A percentile compares a stretch with the other conserved stretches of the same genome.
Evolutionary conservation across 2,113 vertebrate genomes (phyloP).

Genomic region (Trichechus manatus): DNA sequence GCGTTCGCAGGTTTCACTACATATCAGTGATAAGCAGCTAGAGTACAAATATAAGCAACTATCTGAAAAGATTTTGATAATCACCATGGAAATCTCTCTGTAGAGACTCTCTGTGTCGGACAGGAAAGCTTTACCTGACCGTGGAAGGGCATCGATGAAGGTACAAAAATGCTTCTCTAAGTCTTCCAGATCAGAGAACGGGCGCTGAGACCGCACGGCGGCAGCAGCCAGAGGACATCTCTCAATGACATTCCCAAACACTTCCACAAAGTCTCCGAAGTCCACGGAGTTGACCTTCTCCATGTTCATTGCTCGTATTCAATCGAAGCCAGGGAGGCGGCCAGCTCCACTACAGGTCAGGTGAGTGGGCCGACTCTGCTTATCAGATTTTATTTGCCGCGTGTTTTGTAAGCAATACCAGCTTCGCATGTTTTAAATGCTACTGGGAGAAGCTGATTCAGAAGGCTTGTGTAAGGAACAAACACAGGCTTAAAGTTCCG

Average conservation of each 20-base stretch:
- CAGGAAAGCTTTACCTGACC: conserved; percentile 85
- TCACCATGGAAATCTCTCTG: background rate
- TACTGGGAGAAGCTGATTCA: background rate
- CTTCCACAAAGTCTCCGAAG: conserved; percentile 90
- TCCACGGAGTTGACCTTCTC: conserved; percentile 87
- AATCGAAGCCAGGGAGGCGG: rapidly evolving
- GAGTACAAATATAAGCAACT: background rate
- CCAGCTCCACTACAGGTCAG: rapidly evolving
- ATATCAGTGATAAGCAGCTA: background rate
- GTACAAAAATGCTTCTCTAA: conserved; percentile 86
- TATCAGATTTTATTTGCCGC: background rate
- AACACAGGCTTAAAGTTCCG: conserved; percentile 18
- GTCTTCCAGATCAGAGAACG: conserved; percentile 84
- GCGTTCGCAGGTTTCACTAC: no score
- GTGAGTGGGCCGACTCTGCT: background rate
- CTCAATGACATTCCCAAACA: conserved; percentile 92
- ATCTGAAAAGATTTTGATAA: background rate
- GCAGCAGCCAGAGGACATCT: conserved; percentile 90
- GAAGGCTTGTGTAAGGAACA: conserved; percentile 60
- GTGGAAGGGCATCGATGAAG: conserved; percentile 90
- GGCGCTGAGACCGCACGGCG: conserved; percentile 89
- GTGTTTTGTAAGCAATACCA: background rate
- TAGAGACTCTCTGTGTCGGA: background rate
- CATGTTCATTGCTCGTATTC: conserved; percentile 86
- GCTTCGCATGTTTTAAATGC: background rate